Evolutionary conservation across 2,888 invertebrate genomes (phyloP).

Genomic region (Eristalis intricaria): DNA sequence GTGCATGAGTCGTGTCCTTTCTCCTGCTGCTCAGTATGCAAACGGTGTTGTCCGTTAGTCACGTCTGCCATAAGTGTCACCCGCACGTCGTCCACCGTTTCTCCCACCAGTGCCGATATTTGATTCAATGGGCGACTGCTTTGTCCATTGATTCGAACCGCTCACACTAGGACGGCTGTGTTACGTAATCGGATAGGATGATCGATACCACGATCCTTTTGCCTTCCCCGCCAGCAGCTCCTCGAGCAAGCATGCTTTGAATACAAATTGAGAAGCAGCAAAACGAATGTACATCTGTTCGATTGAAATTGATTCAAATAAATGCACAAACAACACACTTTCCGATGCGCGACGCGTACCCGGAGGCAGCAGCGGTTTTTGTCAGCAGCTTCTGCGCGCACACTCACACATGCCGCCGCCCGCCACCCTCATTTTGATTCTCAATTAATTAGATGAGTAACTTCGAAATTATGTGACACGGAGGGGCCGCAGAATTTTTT

Average conservation of each 20-base stretch:
- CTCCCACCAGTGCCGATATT: constrained; percentile 16
- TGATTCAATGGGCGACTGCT: constrained; percentile 40
- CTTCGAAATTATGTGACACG: constrained; percentile 26
- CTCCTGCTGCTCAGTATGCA: constrained; percentile 41
- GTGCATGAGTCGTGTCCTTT: constrained; percentile 26
- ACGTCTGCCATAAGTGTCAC: constrained; percentile 59
- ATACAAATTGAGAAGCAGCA: constrained; percentile 16
- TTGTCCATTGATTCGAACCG: constrained; percentile 41
- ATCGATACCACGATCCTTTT: constrained; percentile 28
- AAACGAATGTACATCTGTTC: constrained; percentile 59
- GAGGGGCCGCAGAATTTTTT: constrained; percentile 38
- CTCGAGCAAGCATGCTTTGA: constrained; percentile 30
- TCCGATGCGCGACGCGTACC: constrained; percentile 27
- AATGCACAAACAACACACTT: constrained; percentile 4
- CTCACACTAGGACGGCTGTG: neutral
- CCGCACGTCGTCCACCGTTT: constrained; percentile 28
- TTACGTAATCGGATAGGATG: constrained; percentile 48
- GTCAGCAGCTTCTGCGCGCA: too few species aligned
- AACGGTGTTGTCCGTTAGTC: constrained; percentile 43
- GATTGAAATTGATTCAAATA: constrained; percentile 41
- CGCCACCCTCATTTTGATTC: constrained; percentile 34
- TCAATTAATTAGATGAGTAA: constrained; percentile 59
- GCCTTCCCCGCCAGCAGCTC: neutral
- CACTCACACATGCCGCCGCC: neutral
- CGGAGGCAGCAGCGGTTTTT: constrained; percentile 8